phyloP scores from a whole-genome alignment of 1,140 invertebrate species.

The Drosophila paulistorum region DNA sequence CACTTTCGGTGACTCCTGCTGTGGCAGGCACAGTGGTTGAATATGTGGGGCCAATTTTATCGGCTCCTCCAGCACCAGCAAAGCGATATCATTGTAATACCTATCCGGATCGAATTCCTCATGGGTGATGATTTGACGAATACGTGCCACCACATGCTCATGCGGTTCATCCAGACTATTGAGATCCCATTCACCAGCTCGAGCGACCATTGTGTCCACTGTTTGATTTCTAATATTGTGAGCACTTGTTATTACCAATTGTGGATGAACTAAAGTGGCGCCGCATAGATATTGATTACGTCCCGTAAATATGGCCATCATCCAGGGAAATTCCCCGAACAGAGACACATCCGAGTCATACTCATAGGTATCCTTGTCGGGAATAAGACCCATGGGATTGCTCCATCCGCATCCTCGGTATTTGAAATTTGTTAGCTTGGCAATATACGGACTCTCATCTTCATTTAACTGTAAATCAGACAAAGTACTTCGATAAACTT shows the following conservation, averaged over 20 bases:
- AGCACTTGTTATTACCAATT: constrained; percentile 87
- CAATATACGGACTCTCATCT: constrained; percentile 45
- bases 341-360: constrained; percentile 84
- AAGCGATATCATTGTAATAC: constrained; percentile 87
- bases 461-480: constrained; percentile 30
- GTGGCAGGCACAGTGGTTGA: constrained; percentile 89
- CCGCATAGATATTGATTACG: constrained; percentile 87
- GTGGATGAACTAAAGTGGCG: constrained; percentile 86
- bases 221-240: constrained; percentile 84
- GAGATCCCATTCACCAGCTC: constrained; percentile 91
- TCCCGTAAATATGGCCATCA: constrained; percentile 88
- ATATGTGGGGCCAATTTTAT: constrained; percentile 87
- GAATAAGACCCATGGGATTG: constrained; percentile 88
- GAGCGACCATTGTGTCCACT: constrained; percentile 76
- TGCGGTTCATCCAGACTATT: constrained; percentile 59
- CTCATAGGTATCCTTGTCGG: constrained; percentile 86
- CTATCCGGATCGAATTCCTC: constrained; percentile 84
- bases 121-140: constrained; percentile 84
- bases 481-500: no score
- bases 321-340: constrained; percentile 90
- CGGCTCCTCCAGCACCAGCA: constrained; percentile 86
- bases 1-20: constrained; percentile 49
- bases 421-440: constrained; percentile 40
- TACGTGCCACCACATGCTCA: constrained; percentile 88
- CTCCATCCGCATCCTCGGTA: constrained; percentile 87